phyloP scores from a whole-genome alignment of 1,140 invertebrate genomes.

The Steinernema feltiae region DNA sequence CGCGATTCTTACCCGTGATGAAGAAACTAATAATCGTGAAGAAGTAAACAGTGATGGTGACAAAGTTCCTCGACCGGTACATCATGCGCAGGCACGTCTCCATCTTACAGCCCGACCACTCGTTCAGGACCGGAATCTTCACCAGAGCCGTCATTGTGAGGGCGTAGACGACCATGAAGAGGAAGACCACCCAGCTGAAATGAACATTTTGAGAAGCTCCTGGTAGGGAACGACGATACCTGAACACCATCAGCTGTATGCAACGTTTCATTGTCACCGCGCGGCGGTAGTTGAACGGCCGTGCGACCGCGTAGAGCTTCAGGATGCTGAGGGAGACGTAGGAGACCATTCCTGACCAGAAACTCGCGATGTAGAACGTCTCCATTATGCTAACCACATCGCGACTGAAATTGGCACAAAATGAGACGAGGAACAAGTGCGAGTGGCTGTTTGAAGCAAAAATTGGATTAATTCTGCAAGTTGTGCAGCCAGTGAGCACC shows the following conservation, averaged over 20 bases:
- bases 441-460: too few species aligned
- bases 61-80: slow-evolving; percentile 27
- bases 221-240: not conserved
- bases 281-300: slow-evolving; percentile 46
- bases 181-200: slow-evolving; percentile 36
- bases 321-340: slow-evolving; percentile 44
- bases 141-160: slow-evolving; percentile 29
- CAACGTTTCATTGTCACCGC: slow-evolving; percentile 49
- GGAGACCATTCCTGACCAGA: slow-evolving; percentile 51
- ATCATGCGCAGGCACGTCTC: slow-evolving; percentile 34
- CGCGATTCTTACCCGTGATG: slow-evolving; percentile 25
- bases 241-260: slow-evolving; percentile 39
- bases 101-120: slow-evolving; percentile 38
- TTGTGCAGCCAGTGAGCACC: too few species aligned
- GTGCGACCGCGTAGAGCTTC: slow-evolving; percentile 49
- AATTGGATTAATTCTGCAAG: too few species aligned
- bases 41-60: slow-evolving; percentile 35
- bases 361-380: slow-evolving; percentile 45
- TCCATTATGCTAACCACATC: slow-evolving; percentile 44
- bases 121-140: slow-evolving; percentile 32
- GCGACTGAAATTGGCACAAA: slow-evolving; percentile 39
- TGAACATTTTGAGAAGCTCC: not conserved
- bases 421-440: slow-evolving; percentile 7
- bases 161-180: slow-evolving; percentile 35
- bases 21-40: slow-evolving; percentile 33